Conservation (phyloP, 2,797 vertebrate genomes). For the Trematomus bernacchii region DNA sequence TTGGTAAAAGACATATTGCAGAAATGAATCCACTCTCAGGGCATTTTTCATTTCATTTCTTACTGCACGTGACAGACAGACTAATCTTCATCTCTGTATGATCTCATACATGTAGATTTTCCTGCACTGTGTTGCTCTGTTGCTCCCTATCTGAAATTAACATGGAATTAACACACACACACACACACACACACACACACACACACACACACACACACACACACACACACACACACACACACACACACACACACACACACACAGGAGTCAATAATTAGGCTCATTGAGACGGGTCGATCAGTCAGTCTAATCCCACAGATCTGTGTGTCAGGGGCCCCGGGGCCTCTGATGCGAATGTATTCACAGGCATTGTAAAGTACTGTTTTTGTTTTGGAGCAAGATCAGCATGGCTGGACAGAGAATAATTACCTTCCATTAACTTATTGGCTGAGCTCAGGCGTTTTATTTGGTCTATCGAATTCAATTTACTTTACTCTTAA, state of each 20-base stretch:
- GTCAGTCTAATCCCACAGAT: slow-evolving; percentile 26
- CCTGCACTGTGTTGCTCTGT: slow-evolving; percentile 14
- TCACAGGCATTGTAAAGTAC: slow-evolving; percentile 35
- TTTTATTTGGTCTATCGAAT: slow-evolving; percentile 59
- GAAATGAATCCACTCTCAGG: neutral
- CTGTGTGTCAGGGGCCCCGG: slow-evolving; percentile 29
- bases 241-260: too few species aligned
- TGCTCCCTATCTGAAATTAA: slow-evolving; percentile 35
- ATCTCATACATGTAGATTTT: slow-evolving; percentile 37
- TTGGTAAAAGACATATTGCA: neutral
- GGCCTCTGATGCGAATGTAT: slow-evolving; percentile 45
- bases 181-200: too few species aligned
- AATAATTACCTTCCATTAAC: slow-evolving; percentile 72
- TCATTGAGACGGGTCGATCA: slow-evolving; percentile 65
- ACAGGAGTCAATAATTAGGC: slow-evolving; percentile 65
- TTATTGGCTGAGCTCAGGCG: slow-evolving; percentile 68
- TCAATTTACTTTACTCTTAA: slow-evolving; percentile 52
- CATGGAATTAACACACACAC: too few species aligned
- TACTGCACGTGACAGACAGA: slow-evolving; percentile 7
- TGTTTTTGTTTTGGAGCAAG: slow-evolving; percentile 50
- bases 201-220: too few species aligned
- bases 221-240: too few species aligned
- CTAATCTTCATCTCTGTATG: neutral
- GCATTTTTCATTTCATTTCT: neutral
- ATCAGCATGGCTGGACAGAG: slow-evolving; percentile 44